Conservation (phyloP, 2,113 vertebrate genomes). For the Bucco capensis region DNA sequence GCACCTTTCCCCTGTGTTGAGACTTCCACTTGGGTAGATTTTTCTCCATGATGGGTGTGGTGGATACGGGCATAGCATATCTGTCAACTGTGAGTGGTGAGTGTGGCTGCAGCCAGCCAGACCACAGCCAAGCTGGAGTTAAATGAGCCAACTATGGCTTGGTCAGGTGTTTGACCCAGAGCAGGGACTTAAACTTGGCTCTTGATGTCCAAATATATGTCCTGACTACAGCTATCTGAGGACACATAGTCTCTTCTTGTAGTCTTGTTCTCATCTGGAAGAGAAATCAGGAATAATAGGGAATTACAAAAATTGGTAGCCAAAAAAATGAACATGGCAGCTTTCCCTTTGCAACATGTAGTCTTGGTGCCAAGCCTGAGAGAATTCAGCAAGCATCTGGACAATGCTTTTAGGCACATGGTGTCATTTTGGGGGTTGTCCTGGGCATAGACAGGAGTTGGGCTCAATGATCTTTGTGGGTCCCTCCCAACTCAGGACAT, state of each 20-base stretch:
- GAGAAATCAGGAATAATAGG: background rate
- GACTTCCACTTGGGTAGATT: background rate
- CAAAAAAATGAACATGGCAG: background rate
- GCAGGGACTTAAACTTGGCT: background rate
- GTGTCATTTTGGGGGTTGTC: too few species aligned
- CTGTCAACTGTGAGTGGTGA: background rate
- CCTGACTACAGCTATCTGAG: background rate
- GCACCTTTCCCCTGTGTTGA: background rate
- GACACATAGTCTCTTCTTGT: background rate
- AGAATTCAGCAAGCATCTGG: too few species aligned
- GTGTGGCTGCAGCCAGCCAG: fast-evolving
- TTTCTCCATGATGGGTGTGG: background rate
- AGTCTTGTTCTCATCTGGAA: background rate
- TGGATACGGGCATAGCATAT: background rate
- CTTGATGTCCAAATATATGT: background rate
- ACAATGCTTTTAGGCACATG: too few species aligned
- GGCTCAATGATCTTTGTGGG: too few species aligned
- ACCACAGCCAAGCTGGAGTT: too few species aligned
- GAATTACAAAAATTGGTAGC: background rate
- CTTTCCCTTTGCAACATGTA: background rate
- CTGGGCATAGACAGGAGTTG: too few species aligned
- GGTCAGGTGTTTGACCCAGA: background rate
- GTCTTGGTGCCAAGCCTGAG: too few species aligned
- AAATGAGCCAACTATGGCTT: background rate
- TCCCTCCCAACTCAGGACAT: too few species aligned